A percentile compares a stretch with the other conserved stretches of the same genome.
phyloP scores from a whole-genome alignment of 2,113 vertebrate genomes.

The Ramphastos sulfuratus region DNA sequence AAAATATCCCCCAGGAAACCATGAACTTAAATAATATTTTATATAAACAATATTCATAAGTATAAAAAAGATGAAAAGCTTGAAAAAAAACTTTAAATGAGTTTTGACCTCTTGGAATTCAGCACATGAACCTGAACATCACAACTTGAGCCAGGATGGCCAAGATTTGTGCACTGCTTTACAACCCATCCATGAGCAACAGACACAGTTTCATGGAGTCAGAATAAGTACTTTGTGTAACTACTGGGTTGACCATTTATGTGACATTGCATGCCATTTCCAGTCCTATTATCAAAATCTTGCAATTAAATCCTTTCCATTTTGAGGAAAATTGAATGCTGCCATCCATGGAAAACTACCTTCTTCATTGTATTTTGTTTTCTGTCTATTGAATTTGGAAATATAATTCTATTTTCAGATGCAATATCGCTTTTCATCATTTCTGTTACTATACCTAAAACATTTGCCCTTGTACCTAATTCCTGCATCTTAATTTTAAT shows the following conservation, averaged over 20 bases:
- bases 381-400: neutral
- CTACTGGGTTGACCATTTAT: neutral
- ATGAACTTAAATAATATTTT: neutral
- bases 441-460: neutral
- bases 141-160: neutral
- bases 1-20: neutral
- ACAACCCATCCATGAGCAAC: neutral
- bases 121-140: neutral
- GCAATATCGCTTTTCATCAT: neutral
- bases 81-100: neutral
- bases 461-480: neutral
- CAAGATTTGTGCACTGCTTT: neutral
- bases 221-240: neutral
- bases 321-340: neutral
- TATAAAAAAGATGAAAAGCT: neutral
- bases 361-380: neutral
- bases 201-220: neutral
- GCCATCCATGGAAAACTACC: neutral
- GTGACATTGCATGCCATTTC: neutral
- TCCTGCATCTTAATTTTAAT: neutral
- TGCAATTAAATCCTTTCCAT: neutral
- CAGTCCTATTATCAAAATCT: neutral
- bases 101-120: neutral
- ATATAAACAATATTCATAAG: neutral
- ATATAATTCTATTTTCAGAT: neutral